Evolutionary conservation across 2,113 vertebrate genomes (phyloP), one percentile per base, ranked within the genome.

Genomic region (Dolichallabes microphthalmus): DNA sequence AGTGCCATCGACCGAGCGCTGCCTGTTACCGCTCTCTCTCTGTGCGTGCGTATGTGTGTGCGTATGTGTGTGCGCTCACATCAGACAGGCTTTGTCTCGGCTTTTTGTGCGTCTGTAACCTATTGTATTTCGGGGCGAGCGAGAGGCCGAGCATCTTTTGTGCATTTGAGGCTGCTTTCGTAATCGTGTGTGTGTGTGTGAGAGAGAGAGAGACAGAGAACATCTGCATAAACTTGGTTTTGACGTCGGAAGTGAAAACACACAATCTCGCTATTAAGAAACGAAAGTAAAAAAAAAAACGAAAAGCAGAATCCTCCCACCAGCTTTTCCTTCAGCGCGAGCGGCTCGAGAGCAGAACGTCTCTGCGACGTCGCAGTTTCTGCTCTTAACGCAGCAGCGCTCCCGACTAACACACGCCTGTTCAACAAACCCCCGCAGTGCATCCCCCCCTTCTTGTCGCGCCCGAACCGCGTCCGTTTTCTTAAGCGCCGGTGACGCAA

Each of bases 1-100:
- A 89, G 86, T 90, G 89, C 85, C 86, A 91, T 89, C 87, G 87
- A 90, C 88, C 86, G 85, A 86, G 82, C 74, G 58, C 84, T 78
- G 87, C 87, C 87, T 85, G 81, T 88, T 88, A 71, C 85, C 78
- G 77, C 83, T 80, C 84, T 86, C 66, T 85, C 84, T 73, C 10
- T 60, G 66, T 14, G 84, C 74, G 85, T 15, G 71, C 57, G 83
- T 58, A 80, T 82, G 75, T 30, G 86, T 61, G 88, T 64, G 86
- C 61, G 86, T 77, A 82, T 27, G 77, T 61, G 78, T 15, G 71
- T 45, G 77, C 1, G n/a, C 27, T 63, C 61, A n/a, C 60, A 63
- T 83, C 57, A 55, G 76, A 80, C 32, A 50, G 82, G 88, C 88
- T 87, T 84, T 64, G 85, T 82, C 85, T 84, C 55, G 2, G 12